A percentile compares a stretch with the other conserved stretches of the same genome.
These are phyloP conservation scores for Riparia riparia DNA, from an alignment of 2,113 vertebrate genomes.

Conservation along the genomic window DNA sequence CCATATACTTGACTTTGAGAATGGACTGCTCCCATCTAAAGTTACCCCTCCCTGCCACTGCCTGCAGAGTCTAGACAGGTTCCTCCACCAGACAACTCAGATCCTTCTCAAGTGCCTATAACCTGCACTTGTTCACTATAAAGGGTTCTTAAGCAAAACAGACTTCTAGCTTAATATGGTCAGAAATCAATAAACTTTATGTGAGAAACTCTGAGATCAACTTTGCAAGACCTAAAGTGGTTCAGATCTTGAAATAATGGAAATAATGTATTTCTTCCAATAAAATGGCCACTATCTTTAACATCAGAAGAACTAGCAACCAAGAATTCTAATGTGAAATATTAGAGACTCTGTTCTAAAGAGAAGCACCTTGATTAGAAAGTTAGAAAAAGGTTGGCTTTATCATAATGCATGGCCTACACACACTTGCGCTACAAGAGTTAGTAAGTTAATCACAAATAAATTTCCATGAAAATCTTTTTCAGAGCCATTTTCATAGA, in stretches of 20 bases:
- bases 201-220: neutral
- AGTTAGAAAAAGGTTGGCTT: neutral
- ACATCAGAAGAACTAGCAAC: neutral
- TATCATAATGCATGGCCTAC: neutral
- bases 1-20: neutral
- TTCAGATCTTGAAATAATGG: neutral
- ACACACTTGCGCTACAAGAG: neutral
- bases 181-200: neutral
- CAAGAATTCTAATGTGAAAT: neutral
- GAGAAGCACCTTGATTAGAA: neutral
- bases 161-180: neutral
- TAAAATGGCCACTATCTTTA: neutral
- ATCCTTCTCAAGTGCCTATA: neutral
- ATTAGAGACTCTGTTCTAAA: neutral
- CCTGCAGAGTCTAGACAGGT: neutral
- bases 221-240: neutral
- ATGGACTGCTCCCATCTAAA: neutral
- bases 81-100: neutral
- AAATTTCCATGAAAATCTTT: neutral
- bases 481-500: neutral
- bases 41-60: rapidly evolving
- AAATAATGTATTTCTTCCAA: neutral
- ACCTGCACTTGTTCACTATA: neutral
- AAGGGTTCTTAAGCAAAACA: neutral
- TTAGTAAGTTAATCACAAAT: neutral